Evolutionary conservation across 2,888 invertebrate genomes (phyloP), one percentile per base, ranked within the genome.

Genomic region (Clostera curtula): DNA sequence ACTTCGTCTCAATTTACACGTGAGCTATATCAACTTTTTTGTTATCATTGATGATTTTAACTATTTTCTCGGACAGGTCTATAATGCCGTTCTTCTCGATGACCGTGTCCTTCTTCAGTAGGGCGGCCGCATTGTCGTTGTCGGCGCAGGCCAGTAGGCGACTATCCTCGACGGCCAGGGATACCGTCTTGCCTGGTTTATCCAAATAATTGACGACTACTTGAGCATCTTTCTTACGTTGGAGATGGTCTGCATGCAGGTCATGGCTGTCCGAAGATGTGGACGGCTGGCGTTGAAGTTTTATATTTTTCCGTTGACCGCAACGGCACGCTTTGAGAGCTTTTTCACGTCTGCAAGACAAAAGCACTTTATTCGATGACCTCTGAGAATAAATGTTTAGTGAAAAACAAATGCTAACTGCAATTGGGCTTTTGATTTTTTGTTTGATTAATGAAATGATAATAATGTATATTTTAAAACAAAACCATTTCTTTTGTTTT

Each of bases 281-380:
- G 0, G 77, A 74, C 0, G 65, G 54, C 19, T 72, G 67, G 0
- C 67, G 61, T n/a, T 70, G 58, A 20, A 60, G 57, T 11, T 64
- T 64, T 1, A 69, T 29, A 9, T 39, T 54, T 25, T 62, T 66
- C 13, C 69, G 65, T 3, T 60, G 26, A 1, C 70, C 64, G 41
- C 83, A 83, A 1, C 67, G 71, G 53, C 83, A 84, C 0, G 48
- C 40, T 9, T 60, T 64, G 4, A 80, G 30, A 0, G 68, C 67
- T 11, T 59, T 47, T 25, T 69, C 69, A 12, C 67, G 62, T n/a
- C 69, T 70, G 54, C 5, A 46, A 47, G 19, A 12, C 14, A 15
- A 6, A 20, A n/a, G n/a, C n/a, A n/a, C n/a, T n/a, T n/a, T n/a
- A n/a, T n/a, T n/a, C n/a, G n/a, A n/a, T n/a, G n/a, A n/a, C n/a